Conservation (phyloP, 2,113 vertebrate genomes). For the Amphiprion ocellaris region DNA sequence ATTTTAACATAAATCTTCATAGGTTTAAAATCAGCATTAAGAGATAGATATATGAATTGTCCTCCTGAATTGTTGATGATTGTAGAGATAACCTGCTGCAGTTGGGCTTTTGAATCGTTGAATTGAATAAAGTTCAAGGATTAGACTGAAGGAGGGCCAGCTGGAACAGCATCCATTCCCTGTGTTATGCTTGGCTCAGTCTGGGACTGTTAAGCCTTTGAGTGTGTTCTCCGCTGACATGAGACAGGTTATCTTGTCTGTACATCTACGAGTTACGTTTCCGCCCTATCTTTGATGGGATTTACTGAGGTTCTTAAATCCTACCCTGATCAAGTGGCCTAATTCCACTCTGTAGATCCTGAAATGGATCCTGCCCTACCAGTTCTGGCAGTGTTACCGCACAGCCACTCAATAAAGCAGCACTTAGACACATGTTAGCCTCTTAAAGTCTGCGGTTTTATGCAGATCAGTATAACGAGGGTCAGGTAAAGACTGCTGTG, state of each 20-base stretch:
- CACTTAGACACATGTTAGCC: conserved; percentile 5
- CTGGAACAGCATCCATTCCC: background rate
- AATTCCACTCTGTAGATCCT: conserved; percentile 34
- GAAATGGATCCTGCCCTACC: conserved; percentile 24
- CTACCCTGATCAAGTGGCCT: conserved; percentile 43
- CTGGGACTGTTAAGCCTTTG: background rate
- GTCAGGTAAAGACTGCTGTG: background rate
- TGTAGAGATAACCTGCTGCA: background rate
- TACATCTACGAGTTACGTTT: background rate
- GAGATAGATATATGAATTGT: background rate
- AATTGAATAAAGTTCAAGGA: conserved; percentile 14
- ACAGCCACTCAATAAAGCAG: conserved; percentile 22
- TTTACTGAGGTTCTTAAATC: conserved; percentile 27
- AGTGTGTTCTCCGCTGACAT: conserved; percentile 9
- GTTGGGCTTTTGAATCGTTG: background rate
- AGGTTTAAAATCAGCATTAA: background rate
- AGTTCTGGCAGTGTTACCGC: conserved; percentile 20
- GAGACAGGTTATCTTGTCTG: conserved; percentile 35
- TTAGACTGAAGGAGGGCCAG: conserved; percentile 1
- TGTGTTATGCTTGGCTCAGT: background rate
- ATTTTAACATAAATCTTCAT: background rate
- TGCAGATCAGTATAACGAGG: conserved; percentile 1
- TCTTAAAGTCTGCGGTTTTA: conserved; percentile 10
- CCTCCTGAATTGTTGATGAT: background rate
- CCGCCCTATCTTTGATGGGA: conserved; percentile 31